Percentiles rank a stretch among this genome's conserved stretches.
Evolutionary conservation across 2,797 vertebrate species (phyloP).

Genomic region (Fundulus diaphanus): DNA sequence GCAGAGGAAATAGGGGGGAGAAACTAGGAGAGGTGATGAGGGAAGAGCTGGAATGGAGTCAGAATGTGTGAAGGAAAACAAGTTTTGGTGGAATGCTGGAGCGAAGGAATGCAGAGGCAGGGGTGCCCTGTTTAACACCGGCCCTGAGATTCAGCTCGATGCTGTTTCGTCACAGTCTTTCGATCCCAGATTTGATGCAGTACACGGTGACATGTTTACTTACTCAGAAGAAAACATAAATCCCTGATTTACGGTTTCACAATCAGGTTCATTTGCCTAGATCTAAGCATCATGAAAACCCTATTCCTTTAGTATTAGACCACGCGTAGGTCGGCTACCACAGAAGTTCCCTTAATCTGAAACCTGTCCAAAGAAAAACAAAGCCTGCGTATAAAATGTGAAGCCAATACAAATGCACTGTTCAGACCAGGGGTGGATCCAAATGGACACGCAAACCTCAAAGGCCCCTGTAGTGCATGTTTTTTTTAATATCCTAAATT

Average conservation of each 20-base stretch:
- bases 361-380: background rate
- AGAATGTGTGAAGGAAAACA: conserved; percentile 57
- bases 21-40: conserved; percentile 48
- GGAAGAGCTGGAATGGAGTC: conserved; percentile 30
- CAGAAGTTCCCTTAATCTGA: background rate
- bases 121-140: conserved; percentile 45
- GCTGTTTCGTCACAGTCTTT: conserved; percentile 36
- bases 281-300: background rate
- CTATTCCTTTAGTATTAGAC: background rate
- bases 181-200: conserved; percentile 30
- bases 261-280: conserved; percentile 5
- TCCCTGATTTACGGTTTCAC: conserved; percentile 17
- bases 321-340: background rate
- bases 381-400: background rate
- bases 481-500: background rate
- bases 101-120: conserved; percentile 42
- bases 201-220: conserved; percentile 45
- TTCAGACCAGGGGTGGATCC: too few species aligned
- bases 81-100: conserved; percentile 26
- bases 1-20: conserved; percentile 22
- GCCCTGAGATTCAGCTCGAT: conserved; percentile 22
- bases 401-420: background rate
- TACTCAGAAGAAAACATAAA: conserved; percentile 34
- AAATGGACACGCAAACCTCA: background rate
- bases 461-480: background rate